Evolutionary conservation across 2,888 invertebrate genomes (phyloP).

Genomic region (Hyposoter dolosus): DNA sequence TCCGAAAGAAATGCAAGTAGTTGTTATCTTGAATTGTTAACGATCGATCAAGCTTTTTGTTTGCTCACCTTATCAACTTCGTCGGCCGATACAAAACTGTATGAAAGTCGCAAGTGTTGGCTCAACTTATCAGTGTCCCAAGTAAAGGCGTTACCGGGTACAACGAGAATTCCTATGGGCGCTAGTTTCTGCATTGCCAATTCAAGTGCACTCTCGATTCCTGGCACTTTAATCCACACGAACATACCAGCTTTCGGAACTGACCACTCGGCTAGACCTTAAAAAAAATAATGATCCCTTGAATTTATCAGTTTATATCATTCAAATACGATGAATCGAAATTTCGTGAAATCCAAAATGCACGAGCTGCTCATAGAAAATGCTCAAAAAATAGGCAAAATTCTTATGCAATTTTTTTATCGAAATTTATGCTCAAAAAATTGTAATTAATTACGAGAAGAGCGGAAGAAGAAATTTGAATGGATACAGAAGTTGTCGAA

Average conservation of each 20-base stretch:
- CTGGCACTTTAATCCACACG: constrained; percentile 90
- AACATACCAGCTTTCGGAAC: constrained; percentile 92
- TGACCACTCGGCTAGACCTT: constrained; percentile 89
- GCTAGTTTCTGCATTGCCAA: constrained; percentile 89
- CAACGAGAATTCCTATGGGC: constrained; percentile 88
- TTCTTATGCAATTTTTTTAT: neutral
- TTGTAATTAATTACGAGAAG: neutral
- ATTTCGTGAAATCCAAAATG: neutral
- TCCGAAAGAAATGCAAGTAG: neutral
- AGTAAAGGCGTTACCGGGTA: constrained; percentile 91
- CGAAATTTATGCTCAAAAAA: neutral
- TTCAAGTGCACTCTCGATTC: constrained; percentile 88
- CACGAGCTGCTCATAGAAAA: neutral
- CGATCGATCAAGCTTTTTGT: neutral
- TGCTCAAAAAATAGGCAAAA: neutral
- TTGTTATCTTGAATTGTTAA: neutral
- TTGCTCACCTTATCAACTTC: constrained; percentile 87
- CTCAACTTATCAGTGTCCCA: constrained; percentile 87
- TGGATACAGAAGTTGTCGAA: neutral
- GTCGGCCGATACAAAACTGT: constrained; percentile 88
- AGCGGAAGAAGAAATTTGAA: neutral
- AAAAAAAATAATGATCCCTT: neutral
- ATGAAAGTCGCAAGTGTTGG: constrained; percentile 89
- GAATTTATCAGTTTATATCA: neutral
- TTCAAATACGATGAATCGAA: too few relatives aligned